Evolutionary conservation across 2,888 invertebrate species (phyloP), one percentile per base, ranked within the genome.

Genomic region (Gisinianus flammeolus): DNA sequence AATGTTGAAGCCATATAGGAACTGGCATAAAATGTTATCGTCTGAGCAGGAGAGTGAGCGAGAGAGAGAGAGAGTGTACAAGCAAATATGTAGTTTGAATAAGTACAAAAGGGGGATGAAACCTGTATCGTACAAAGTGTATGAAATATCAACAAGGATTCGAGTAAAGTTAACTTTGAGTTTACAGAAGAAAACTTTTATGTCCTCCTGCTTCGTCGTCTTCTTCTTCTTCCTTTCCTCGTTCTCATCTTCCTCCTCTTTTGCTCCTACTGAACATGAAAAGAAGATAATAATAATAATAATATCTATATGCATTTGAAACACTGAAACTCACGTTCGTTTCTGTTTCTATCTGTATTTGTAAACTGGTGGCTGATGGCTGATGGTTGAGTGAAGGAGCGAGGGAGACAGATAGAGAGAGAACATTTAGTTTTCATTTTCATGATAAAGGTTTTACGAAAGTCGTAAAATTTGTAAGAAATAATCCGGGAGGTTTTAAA

Each of bases 371-470:
- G 35, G 35, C 5, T 5, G 44, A 44, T 6, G 44, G 44, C 16
- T n/a, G n/a, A n/a, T n/a, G 44, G 44, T 44, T 44, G 44, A 44
- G 12, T 19, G 44, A 2, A 44, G 19, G 44, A 44, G 44, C 16
- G 19, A 44, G 44, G 44, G 6, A 44, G 44, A 44, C 44, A 44
- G 44, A 44, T 44, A 44, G 44, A 44, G 44, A 44, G 44, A 58
- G 22, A 24, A 58, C 24, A 58, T 58, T 58, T 58, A 58, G 58
- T 62, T 62, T 62, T 26, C 56, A 56, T 62, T 62, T 62, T 26
- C 56, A 72, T 72, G 72, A 72, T 72, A 72, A 72, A 72, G 54
- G 72, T 72, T 72, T 72, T 72, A 72, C 56, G 24, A 58, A 22
- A 30, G 24, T 72, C 52, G 30, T 72, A 72, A 72, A 72, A 72